Percentiles rank a stretch among this genome's conserved stretches.
Evolutionary conservation across 2,888 invertebrate genomes (phyloP).

Genomic region (Pocota personata): DNA sequence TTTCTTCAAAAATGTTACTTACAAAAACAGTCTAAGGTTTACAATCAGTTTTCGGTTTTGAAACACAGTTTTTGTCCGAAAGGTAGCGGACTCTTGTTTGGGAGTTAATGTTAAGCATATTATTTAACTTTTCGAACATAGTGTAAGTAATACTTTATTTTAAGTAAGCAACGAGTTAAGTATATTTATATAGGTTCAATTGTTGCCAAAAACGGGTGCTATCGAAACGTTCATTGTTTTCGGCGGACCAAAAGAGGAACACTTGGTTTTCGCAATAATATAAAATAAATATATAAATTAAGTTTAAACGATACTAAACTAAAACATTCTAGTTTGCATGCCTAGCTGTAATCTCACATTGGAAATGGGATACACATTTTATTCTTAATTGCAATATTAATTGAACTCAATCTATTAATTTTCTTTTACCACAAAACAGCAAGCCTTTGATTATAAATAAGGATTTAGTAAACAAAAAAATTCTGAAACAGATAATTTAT

Average conservation of each 20-base stretch:
- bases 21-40: slow-evolving; percentile 68
- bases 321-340: background rate
- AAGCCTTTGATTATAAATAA: background rate
- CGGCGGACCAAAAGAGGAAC: slow-evolving; percentile 21
- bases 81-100: slow-evolving; percentile 16
- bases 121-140: background rate
- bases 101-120: slow-evolving; percentile 18
- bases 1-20: slow-evolving; percentile 39
- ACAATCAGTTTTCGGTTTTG: slow-evolving; percentile 65
- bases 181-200: background rate
- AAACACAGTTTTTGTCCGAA: slow-evolving; percentile 55
- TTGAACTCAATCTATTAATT: background rate
- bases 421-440: background rate
- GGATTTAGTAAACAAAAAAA: background rate
- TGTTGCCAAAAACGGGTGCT: background rate
- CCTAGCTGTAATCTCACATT: background rate
- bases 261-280: slow-evolving; percentile 9
- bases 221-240: background rate
- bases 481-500: background rate
- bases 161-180: background rate
- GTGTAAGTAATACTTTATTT: slow-evolving; percentile 17
- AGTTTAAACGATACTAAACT: background rate
- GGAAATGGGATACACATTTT: background rate
- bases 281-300: background rate
- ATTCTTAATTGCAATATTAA: background rate